Evolutionary conservation across 2,113 vertebrate species (phyloP).

Genomic region (Gymnarchus niloticus): DNA sequence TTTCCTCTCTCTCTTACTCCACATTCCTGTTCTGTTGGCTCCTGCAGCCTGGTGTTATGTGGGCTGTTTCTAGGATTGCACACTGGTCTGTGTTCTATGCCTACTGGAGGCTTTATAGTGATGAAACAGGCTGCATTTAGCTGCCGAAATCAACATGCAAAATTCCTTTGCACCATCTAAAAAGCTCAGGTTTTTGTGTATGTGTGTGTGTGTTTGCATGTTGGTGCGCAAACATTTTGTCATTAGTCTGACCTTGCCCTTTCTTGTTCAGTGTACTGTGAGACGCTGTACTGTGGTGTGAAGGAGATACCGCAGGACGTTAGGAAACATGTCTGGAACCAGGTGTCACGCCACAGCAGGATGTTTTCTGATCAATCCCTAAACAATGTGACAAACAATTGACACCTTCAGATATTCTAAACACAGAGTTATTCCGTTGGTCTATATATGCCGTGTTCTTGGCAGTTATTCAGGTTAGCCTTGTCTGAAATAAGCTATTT

Average conservation of each 20-base stretch:
- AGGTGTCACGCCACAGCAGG: no score
- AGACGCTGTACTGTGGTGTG: neutral
- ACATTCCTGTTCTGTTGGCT: neutral
- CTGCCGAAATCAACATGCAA: neutral
- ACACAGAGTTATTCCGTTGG: no score
- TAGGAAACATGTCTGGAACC: neutral
- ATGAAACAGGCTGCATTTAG: neutral
- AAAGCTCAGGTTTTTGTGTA: neutral
- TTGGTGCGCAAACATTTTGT: neutral
- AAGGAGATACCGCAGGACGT: neutral
- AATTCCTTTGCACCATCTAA: neutral
- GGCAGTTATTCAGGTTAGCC: neutral
- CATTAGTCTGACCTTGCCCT: neutral
- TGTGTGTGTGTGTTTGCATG: neutral
- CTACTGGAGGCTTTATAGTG: neutral
- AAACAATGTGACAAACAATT: no score
- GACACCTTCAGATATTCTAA: no score
- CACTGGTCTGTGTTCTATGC: no score
- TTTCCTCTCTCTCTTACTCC: neutral
- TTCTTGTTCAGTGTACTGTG: neutral
- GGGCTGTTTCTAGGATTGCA: neutral
- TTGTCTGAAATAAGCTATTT: neutral
- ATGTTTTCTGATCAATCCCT: no score
- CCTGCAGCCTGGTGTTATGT: conserved; percentile 3
- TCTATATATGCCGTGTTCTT: no score